These are phyloP conservation scores for Eumaeus atala DNA, from an alignment of 1,140 invertebrate species.

Conservation along the genomic window DNA sequence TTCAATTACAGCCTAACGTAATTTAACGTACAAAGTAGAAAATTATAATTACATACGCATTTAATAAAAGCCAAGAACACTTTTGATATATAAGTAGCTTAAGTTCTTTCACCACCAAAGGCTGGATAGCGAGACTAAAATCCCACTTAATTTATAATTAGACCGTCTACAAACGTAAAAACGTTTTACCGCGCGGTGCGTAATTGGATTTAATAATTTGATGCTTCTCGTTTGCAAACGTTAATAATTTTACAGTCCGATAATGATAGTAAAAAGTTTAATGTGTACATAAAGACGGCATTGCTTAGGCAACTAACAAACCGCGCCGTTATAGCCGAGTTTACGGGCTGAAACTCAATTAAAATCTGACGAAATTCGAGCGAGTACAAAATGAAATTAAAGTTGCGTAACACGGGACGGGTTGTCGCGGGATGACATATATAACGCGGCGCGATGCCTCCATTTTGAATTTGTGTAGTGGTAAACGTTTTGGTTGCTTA, in stretches of 20 bases:
- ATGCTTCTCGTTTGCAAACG: slow-evolving; percentile 45
- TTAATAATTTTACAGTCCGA: slow-evolving; percentile 62
- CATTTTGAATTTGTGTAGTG: slow-evolving; percentile 25
- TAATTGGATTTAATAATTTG: slow-evolving; percentile 63
- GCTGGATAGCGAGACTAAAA: slow-evolving; percentile 36
- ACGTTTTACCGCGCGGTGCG: slow-evolving; percentile 51
- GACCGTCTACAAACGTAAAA: slow-evolving; percentile 54
- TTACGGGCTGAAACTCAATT: slow-evolving; percentile 51
- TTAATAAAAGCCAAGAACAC: slow-evolving; percentile 25
- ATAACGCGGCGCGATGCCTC: slow-evolving; percentile 21
- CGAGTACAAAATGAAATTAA: slow-evolving; percentile 53
- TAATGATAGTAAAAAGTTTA: slow-evolving; percentile 54
- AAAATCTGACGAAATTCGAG: slow-evolving; percentile 52
- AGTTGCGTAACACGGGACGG: slow-evolving; percentile 45
- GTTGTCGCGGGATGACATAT: slow-evolving; percentile 39
- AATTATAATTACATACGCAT: slow-evolving; percentile 29
- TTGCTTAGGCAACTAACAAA: slow-evolving; percentile 54
- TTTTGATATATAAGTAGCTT: slow-evolving; percentile 27
- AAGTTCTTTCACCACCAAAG: slow-evolving; percentile 32
- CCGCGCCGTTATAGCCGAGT: slow-evolving; percentile 39
- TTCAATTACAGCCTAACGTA: slow-evolving; percentile 8
- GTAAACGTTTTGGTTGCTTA: slow-evolving; percentile 9
- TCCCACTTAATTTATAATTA: slow-evolving; percentile 52
- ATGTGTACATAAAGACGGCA: slow-evolving; percentile 48
- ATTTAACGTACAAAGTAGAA: slow-evolving; percentile 18